Evolutionary conservation across 1,140 invertebrate species (phyloP), one percentile per base, ranked within the genome.

Genomic region (Microvelia longipes): DNA sequence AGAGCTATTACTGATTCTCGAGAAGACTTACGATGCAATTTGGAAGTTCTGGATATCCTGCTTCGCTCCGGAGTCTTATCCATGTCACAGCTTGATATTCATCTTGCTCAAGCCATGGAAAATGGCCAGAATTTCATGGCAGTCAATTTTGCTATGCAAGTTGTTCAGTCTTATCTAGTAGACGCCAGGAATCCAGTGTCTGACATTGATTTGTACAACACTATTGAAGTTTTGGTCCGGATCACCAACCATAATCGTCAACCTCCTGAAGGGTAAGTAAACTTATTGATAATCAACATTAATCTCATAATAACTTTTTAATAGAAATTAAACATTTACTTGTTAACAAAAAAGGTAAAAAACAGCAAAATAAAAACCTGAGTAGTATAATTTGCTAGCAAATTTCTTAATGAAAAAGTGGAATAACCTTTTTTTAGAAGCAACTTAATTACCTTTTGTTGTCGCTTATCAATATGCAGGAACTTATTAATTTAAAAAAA

Each of bases 11-110:
- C 87, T 0, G 93, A 97, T 73, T 89, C 89, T 75, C 83, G 91
- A 61, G 93, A 96, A 72, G 95, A 98, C 65, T 85, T 87, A 30
- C 86, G 88, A 71, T 98, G 90, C 77, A 98, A 97, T 77, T 82
- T 96, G 29, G 94, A 98, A 74, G 92, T 92, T 0, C 86, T 98
- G 1, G 94, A 98, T 77, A 87, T 87, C 72, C 82, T 98, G 0
- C 90, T 98, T 65, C 86, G 90, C 75, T 80, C 79, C 68, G 84
- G 86, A 69, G 80, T 92, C 28, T 78, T 92, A 1, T 88, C 84
- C 74, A 79, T 90, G 73, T 80, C 80, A 30, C 86, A 93, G 78
- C 95, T 93, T 75, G 96, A 98, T 80, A 74, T 90, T 29, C 86
- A 90, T 70, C 79, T 99, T 1, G 90, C 93, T 1, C 87, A 90